phyloP scores from a whole-genome alignment of 2,888 invertebrate species.

The Leptopterna dolabrata region DNA sequence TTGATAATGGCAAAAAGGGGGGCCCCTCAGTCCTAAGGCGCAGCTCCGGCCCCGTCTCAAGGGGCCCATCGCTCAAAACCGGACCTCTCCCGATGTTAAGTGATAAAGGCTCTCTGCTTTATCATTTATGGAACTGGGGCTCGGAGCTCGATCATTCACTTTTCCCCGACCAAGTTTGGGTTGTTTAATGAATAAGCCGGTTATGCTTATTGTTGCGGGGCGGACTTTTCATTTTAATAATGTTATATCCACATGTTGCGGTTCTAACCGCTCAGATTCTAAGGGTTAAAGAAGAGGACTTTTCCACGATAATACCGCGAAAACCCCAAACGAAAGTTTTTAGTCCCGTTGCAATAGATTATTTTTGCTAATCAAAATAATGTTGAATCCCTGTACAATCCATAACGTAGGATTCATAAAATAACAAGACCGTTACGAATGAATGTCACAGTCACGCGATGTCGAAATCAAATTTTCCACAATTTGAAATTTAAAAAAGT shows the following conservation, averaged over 20 bases:
- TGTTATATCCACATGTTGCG: not conserved
- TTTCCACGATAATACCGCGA: no score
- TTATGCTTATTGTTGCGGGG: not conserved
- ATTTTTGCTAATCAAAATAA: no score
- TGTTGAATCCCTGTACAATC: no score
- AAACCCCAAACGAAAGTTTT: no score
- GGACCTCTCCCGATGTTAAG: slow-evolving; percentile 28
- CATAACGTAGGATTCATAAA: no score
- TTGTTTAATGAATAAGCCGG: slow-evolving; percentile 30
- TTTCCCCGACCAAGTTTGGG: not conserved
- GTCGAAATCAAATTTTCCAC: no score
- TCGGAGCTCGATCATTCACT: slow-evolving; percentile 41
- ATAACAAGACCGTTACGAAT: no score
- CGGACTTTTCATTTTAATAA: not conserved
- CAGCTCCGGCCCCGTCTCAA: not conserved
- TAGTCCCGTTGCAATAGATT: no score
- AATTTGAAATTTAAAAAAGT: no score
- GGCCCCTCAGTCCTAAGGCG: not conserved
- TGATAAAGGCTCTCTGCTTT: slow-evolving; percentile 45
- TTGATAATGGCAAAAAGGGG: slow-evolving; percentile 33
- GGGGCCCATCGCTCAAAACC: slow-evolving; percentile 47
- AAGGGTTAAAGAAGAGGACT: no score
- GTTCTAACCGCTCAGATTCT: not conserved
- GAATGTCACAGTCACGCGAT: no score
- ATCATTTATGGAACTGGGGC: slow-evolving; percentile 37